Evolutionary conservation across 2,113 vertebrate genomes (phyloP), one percentile per base, ranked within the genome.

Genomic region (Hippoglossus stenolepis): DNA sequence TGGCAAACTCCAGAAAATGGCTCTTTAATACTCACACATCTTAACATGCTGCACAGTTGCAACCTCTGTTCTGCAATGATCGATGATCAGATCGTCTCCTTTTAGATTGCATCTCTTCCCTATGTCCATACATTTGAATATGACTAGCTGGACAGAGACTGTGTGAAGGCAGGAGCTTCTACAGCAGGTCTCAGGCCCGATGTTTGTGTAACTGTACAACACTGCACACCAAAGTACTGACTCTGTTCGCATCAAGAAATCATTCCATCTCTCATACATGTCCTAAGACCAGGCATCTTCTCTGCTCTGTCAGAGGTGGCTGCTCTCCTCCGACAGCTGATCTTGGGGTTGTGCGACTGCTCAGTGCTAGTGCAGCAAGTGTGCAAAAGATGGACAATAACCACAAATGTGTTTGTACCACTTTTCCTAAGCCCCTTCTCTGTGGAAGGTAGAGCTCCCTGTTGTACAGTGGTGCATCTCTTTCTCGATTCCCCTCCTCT

Each of bases 401-500:
- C 14, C 17, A 18, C 17, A 51, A 17, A 5, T 28, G 49, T 59
- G 71, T 69, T 31, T 31, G 67, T 24, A 47, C 85, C 77, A 57
- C 73, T 85, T 70, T 69, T 54, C 72, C 60, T 73, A 68, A 47
- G 8, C 53, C 51, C 63, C 69, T 38, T 84, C 84, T 79, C 86
- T 2, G 47, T 10, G 63, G 71, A 79, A 51, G 74, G 70, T 80
- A 49, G n/a, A 64, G 77, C 80, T 88, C 73, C 75, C 72, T 13
- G 38, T 75, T 23, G 76, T 73, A 73, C 74, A 70, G 83, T 49
- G 78, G 80, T 38, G 73, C 83, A 68, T 87, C 82, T 82, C 79
- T 72, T 65, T 83, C 80, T 79, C 69, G 65, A 58, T 67, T 82
- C 82, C 80, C 67, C 81, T 65, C 73, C 82, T 74, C 84, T 86